Evolutionary conservation across 2,797 vertebrate species (phyloP).

Genomic region (Dendrocincla fuliginosa): DNA sequence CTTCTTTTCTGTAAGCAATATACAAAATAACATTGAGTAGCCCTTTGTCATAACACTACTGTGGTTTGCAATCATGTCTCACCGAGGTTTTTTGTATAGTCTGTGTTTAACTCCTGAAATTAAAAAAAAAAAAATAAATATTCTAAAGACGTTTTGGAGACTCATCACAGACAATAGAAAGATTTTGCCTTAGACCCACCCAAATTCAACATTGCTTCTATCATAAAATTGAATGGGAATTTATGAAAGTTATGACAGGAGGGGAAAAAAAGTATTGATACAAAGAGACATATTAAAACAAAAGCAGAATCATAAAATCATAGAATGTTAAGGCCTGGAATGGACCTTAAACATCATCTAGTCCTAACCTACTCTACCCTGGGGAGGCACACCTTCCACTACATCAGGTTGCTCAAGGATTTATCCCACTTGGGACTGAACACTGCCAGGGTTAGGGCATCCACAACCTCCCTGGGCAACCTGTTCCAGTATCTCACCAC

Average conservation of each 20-base stretch:
- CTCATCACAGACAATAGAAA: not conserved
- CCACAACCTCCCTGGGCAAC: accelerated
- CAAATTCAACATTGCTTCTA: not conserved
- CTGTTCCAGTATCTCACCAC: not conserved
- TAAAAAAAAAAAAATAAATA: not conserved
- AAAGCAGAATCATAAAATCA: not conserved
- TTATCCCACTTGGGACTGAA: not conserved
- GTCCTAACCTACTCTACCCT: accelerated
- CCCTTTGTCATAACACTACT: not conserved
- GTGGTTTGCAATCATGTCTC: not conserved
- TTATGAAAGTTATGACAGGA: not conserved
- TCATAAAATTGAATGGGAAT: not conserved
- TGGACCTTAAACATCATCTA: not conserved
- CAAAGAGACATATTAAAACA: not conserved
- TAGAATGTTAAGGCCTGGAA: not conserved
- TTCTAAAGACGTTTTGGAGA: accelerated
- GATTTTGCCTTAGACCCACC: not conserved
- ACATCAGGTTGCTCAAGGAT: not conserved
- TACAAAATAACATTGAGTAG: not conserved
- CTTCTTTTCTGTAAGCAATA: not conserved
- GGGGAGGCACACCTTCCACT: not conserved
- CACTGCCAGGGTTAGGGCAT: not conserved
- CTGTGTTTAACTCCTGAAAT: not conserved
- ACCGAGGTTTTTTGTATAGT: not conserved
- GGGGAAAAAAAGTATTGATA: not conserved